These are phyloP conservation scores for Anas platyrhynchos DNA, from an alignment of 2,113 vertebrate genomes.

Conservation along the genomic window DNA sequence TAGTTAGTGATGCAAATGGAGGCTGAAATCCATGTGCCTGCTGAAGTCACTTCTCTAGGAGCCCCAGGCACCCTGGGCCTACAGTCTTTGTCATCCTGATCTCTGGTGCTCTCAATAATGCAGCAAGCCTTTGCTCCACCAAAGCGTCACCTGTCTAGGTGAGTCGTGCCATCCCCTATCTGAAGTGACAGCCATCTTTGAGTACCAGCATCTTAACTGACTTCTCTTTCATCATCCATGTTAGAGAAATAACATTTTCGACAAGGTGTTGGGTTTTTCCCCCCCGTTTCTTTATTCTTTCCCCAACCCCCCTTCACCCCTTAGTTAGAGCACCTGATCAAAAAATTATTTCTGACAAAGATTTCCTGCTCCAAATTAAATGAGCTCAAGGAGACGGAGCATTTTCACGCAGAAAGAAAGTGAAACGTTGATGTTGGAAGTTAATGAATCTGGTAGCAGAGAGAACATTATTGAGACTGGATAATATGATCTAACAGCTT, in stretches of 20 bases:
- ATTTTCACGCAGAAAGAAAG: conserved; percentile 58
- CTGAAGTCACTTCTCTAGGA: conserved; percentile 70
- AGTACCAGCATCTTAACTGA: conserved; percentile 86
- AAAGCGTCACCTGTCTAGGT: conserved; percentile 94
- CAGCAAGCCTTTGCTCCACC: conserved; percentile 82
- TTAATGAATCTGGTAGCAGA: conserved; percentile 72
- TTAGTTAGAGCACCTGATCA: conserved; percentile 76
- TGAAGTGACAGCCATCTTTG: conserved; percentile 94
- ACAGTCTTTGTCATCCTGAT: conserved; percentile 73
- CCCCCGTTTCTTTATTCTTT: conserved; percentile 57
- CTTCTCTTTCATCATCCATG: conserved; percentile 82
- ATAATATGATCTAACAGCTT: conserved; percentile 64
- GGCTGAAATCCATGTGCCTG: conserved; percentile 71
- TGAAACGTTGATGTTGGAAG: conserved; percentile 57
- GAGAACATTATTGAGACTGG: conserved; percentile 62
- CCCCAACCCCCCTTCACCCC: conserved; percentile 42
- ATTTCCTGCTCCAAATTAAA: conserved; percentile 74
- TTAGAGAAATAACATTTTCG: conserved; percentile 76
- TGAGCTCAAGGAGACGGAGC: conserved; percentile 66
- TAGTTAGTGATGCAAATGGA: conserved; percentile 70
- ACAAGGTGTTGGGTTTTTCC: conserved; percentile 73
- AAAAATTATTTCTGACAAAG: conserved; percentile 73
- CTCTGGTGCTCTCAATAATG: conserved; percentile 77
- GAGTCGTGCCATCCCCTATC: conserved; percentile 85
- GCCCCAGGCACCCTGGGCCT: conserved; percentile 78